Conservation (phyloP, 2,888 invertebrate species). For the Amblyjoppa proteus region DNA sequence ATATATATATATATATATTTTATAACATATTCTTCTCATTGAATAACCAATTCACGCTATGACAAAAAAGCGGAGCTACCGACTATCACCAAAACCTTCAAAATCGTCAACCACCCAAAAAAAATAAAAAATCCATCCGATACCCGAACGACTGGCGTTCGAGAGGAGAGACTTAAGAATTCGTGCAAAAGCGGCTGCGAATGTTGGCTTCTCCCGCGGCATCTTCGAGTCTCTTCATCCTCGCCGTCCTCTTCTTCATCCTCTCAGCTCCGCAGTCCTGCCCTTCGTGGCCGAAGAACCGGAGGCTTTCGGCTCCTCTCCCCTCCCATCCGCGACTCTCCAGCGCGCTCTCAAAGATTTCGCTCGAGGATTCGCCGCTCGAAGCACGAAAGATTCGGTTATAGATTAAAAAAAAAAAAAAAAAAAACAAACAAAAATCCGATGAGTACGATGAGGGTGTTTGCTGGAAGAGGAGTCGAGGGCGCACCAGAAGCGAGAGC, state of each 20-base stretch:
- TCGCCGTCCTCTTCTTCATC: not conserved
- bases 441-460: constrained; percentile 21
- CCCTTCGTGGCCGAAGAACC: not conserved
- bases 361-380: constrained; percentile 72
- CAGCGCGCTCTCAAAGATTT: constrained; percentile 67
- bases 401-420: constrained; percentile 22
- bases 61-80: not conserved
- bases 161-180: constrained; percentile 71
- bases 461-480: constrained; percentile 27
- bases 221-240: constrained; percentile 42
- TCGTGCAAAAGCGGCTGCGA: constrained; percentile 77
- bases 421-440: not conserved
- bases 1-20: too few species aligned
- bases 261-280: not conserved
- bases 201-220: constrained; percentile 67
- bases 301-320: not conserved
- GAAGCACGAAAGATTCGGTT: constrained; percentile 48
- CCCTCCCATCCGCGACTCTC: not conserved
- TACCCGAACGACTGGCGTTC: constrained; percentile 69
- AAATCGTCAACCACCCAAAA: not conserved
- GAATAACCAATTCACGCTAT: not conserved
- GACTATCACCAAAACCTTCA: not conserved
- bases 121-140: not conserved
- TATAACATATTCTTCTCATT: not conserved
- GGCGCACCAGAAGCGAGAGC: constrained; percentile 41